Evolutionary conservation across 2,113 vertebrate genomes (phyloP), one percentile per base, ranked within the genome.

Genomic region (Sarotherodon lohbergeri): DNA sequence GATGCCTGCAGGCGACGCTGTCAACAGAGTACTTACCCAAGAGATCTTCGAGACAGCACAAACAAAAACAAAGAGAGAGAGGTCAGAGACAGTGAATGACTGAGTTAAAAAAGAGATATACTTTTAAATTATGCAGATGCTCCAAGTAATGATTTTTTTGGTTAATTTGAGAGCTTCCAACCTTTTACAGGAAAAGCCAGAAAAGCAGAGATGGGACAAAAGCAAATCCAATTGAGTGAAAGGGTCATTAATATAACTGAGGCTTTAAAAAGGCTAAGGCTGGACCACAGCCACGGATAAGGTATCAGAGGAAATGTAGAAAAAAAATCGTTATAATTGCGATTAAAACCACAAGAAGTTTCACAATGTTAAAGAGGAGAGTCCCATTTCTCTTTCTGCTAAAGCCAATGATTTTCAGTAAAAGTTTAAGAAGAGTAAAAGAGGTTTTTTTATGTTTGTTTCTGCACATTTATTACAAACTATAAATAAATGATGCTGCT

Each of bases 11-110:
- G 29, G 29, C 7, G 6, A 27, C 7, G 7, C 16, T 24, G 41
- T 83, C 24, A 68, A 43, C 22, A 59, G 22, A 80, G 86, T 63
- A 95, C 96, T 96, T 92, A 97, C 96, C 95, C 89, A 97, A 88
- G 46, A 97, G 94, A 93, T 97, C 96, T 97, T 92, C 24, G 92
- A 50, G 82, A 66, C 14, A 86, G 92, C 34, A 89, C 56, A 13
- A 88, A 92, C 34, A 85, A 52, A 81, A 11, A 90, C 24, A 84
- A n/a, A 91, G 2, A 59, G 32, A 46, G 41, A 59, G 7, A 41
- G 29, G 76, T 80, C 39, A 81, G 82, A 89, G 17, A 83, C 13
- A 85, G 80, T 57, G 5, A 57, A 55, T 43, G 66, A 63, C 13
- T 80, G 12, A 5, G 4, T 82, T 4, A 59, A 68, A 79, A 24